These are phyloP conservation scores for Caenorhabditis sp. DNA, from an alignment of 2,888 invertebrate genomes.

Conservation along the genomic window DNA sequence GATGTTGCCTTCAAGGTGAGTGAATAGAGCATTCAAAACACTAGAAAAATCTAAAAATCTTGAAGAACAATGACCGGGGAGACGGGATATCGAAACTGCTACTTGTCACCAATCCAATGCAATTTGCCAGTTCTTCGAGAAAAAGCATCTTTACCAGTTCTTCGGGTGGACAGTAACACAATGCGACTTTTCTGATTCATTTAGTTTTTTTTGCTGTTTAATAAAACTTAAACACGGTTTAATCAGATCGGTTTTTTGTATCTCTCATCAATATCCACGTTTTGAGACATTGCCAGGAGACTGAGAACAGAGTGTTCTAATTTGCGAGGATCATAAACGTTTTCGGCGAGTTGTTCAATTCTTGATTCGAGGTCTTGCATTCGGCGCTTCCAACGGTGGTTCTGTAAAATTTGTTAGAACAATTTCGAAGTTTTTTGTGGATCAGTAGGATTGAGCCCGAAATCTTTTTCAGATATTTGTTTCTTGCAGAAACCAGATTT, in stretches of 20 bases:
- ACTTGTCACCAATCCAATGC: slow-evolving; percentile 15
- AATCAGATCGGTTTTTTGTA: slow-evolving; percentile 18
- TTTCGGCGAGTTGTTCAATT: slow-evolving; percentile 42
- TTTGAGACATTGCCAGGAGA: slow-evolving; percentile 39
- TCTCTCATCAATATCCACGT: slow-evolving; percentile 38
- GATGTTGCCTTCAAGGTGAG: background rate
- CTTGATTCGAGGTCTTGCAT: slow-evolving; percentile 39
- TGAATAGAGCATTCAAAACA: background rate
- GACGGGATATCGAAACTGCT: slow-evolving; percentile 11
- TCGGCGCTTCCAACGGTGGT: slow-evolving; percentile 22
- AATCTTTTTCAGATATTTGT: background rate
- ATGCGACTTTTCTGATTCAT: background rate
- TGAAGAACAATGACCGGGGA: background rate
- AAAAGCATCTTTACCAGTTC: background rate
- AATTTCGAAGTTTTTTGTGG: background rate
- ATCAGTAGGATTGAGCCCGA: too few species aligned
- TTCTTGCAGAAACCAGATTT: slow-evolving; percentile 8
- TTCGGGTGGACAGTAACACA: background rate
- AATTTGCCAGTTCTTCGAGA: slow-evolving; percentile 7
- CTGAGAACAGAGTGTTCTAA: slow-evolving; percentile 43
- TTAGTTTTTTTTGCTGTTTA: background rate
- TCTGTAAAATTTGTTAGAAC: slow-evolving; percentile 12
- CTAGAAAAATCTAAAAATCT: background rate
- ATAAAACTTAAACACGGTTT: background rate
- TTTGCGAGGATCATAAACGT: slow-evolving; percentile 45